A percentile compares a stretch with the other conserved stretches of the same genome.
These are phyloP conservation scores for Papilio machaon DNA, from an alignment of 1,140 invertebrate genomes.

Conservation along the genomic window DNA sequence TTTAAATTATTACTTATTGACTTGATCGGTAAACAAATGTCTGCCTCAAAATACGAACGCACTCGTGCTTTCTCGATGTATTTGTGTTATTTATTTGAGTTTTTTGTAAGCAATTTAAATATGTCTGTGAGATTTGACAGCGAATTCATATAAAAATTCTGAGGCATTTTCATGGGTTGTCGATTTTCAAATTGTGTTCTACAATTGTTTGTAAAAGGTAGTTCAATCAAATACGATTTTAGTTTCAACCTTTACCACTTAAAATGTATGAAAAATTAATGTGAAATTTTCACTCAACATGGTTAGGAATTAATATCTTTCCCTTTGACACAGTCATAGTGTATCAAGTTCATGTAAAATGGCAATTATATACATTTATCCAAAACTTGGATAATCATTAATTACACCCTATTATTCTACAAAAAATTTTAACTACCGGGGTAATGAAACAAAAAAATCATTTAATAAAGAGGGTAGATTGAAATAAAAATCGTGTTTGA, in stretches of 20 bases:
- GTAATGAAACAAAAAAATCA: not conserved
- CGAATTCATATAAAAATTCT: not conserved
- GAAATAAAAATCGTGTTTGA: conserved; percentile 20
- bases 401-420: not conserved
- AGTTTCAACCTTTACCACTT: not conserved
- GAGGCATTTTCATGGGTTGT: not conserved
- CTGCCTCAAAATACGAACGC: conserved; percentile 34
- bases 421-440: not conserved
- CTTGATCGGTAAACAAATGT: not conserved
- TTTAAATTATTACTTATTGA: conserved; percentile 3
- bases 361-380: not conserved
- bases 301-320: no score
- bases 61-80: conserved; percentile 43
- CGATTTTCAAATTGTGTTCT: not conserved
- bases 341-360: not conserved
- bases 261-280: no score
- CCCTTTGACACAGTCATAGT: not conserved
- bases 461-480: not conserved
- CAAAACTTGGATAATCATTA: not conserved
- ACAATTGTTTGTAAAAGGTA: not conserved
- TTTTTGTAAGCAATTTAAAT: conserved; percentile 55
- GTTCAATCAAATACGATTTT: conserved; percentile 7
- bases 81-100: conserved; percentile 44
- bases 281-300: no score
- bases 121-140: conserved; percentile 57